A percentile compares a stretch with the other conserved stretches of the same genome.
These are phyloP conservation scores for Perognathus longimembris DNA, from an alignment of 2,113 vertebrate genomes.

Conservation along the genomic window DNA sequence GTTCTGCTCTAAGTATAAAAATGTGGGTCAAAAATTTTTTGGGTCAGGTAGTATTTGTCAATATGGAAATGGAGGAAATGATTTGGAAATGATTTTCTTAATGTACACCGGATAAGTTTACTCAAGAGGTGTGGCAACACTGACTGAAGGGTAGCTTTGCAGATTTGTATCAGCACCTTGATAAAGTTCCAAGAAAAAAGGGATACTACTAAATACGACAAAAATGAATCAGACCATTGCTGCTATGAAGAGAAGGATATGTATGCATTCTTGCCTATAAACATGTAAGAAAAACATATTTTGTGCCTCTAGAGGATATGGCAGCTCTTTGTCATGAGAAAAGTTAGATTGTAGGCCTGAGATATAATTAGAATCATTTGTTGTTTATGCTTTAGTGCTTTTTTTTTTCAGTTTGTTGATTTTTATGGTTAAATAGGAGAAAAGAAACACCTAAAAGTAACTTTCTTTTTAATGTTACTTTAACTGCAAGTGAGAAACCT, in stretches of 20 bases:
- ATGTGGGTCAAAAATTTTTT: constrained; percentile 32
- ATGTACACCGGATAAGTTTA: not conserved
- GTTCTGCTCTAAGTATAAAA: not conserved
- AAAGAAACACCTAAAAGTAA: not conserved
- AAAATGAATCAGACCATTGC: not conserved
- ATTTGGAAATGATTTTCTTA: not conserved
- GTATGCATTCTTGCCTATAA: not conserved
- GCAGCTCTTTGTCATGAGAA: not conserved
- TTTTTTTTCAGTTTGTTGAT: too few species aligned
- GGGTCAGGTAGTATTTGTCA: not conserved
- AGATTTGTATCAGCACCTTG: not conserved
- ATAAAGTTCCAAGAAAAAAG: not conserved
- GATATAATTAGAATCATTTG: constrained; percentile 16
- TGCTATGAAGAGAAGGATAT: not conserved
- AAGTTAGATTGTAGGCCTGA: constrained; percentile 6
- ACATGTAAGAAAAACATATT: not conserved
- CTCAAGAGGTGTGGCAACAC: not conserved
- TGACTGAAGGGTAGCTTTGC: not conserved
- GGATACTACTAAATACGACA: constrained; percentile 20
- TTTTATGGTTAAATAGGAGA: constrained; percentile 21
- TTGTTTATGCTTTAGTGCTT: not conserved
- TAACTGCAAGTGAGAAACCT: not conserved
- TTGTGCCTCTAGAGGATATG: not conserved
- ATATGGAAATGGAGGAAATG: too few species aligned
- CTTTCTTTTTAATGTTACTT: constrained; percentile 5